A percentile compares a stretch with the other conserved stretches of the same genome.
These are phyloP conservation scores for Grammomys dolichurus DNA, from an alignment of 2,113 vertebrate species.

Conservation along the genomic window DNA sequence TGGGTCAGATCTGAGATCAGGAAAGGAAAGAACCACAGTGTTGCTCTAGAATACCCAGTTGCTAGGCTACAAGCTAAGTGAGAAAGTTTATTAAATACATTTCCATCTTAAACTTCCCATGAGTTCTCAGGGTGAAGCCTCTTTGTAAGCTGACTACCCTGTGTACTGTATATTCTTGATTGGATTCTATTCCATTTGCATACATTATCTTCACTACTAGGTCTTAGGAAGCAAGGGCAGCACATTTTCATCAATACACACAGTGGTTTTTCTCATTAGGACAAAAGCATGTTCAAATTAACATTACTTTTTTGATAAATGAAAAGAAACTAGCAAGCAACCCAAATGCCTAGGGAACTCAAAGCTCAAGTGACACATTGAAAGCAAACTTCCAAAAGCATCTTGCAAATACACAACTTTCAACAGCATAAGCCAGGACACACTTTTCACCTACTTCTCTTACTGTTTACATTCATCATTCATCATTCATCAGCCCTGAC, in stretches of 20 bases:
- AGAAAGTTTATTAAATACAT: neutral
- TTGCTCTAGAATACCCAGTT: neutral
- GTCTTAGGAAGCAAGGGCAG: neutral
- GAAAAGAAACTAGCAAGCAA: neutral
- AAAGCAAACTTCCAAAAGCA: neutral
- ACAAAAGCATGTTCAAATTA: neutral
- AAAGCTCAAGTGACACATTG: neutral
- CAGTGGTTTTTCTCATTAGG: neutral
- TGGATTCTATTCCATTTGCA: neutral
- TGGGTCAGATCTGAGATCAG: neutral
- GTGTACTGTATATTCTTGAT: neutral
- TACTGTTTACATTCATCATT: neutral
- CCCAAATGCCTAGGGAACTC: neutral
- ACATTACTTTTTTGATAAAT: neutral
- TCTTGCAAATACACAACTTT: neutral
- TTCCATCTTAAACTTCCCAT: neutral
- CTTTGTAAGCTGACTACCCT: neutral
- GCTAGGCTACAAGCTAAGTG: neutral
- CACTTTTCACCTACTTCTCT: neutral
- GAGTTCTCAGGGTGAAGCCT: neutral
- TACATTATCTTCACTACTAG: neutral
- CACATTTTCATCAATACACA: neutral
- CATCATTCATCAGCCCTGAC: neutral
- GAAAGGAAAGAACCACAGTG: neutral
- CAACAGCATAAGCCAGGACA: neutral